Evolutionary conservation across 2,113 vertebrate genomes (phyloP).

Genomic region (Sarotherodon lohbergeri): DNA sequence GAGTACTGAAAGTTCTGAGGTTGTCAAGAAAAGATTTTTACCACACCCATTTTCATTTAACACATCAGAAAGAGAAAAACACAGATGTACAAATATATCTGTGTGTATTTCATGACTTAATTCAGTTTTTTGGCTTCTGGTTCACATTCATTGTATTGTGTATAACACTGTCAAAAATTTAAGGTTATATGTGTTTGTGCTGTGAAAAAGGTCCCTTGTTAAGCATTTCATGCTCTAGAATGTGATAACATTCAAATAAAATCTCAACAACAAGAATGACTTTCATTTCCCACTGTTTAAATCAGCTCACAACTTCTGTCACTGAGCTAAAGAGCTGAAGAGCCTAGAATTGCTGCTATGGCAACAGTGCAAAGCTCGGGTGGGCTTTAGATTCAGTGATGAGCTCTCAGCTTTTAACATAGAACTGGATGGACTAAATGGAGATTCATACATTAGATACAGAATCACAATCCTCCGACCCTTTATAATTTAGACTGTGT

Average conservation of each 20-base stretch:
- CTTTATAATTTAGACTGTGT: not conserved
- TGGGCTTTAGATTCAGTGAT: not conserved
- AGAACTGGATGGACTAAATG: not conserved
- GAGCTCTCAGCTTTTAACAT: conserved; percentile 6
- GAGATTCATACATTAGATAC: not conserved
- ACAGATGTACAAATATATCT: not conserved
- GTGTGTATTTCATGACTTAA: not conserved
- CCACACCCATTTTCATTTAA: not conserved
- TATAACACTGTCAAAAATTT: not conserved
- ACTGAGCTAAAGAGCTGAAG: not conserved
- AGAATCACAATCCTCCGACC: not conserved
- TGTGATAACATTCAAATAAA: not conserved
- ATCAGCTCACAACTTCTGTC: not conserved
- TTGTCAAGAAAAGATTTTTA: not conserved
- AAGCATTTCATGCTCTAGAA: not conserved
- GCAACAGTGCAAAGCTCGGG: conserved; percentile 28
- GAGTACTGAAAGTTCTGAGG: not conserved
- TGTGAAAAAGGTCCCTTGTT: not conserved
- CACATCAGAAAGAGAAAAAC: not conserved
- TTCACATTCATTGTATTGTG: fast-evolving
- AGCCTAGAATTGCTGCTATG: conserved; percentile 26
- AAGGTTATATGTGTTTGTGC: not conserved
- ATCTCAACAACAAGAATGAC: not conserved
- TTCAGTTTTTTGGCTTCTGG: not conserved
- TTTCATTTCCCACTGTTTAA: not conserved